Evolutionary conservation across 2,113 vertebrate genomes (phyloP).

Genomic region (Casuarius casuarius): DNA sequence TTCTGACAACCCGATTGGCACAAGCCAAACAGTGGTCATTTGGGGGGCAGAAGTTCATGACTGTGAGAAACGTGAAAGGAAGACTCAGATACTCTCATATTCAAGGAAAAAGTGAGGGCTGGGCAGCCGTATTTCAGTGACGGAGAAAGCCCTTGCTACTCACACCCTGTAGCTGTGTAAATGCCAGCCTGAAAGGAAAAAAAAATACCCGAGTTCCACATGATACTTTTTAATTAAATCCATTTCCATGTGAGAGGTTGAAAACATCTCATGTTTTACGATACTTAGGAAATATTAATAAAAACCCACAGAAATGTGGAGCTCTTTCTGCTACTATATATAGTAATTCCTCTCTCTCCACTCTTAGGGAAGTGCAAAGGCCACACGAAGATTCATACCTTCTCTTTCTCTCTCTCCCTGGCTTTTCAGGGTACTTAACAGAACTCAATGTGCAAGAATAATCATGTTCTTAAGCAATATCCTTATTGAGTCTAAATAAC

Average conservation of each 20-base stretch:
- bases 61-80: not conserved
- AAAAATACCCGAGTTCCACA: not conserved
- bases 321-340: not conserved
- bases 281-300: conserved; percentile 8
- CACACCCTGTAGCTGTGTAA: not conserved
- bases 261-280: not conserved
- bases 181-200: not conserved
- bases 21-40: not conserved
- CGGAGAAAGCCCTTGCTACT: not conserved
- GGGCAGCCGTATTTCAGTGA: not conserved
- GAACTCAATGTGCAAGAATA: not conserved
- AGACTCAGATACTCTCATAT: not conserved
- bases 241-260: not conserved
- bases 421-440: conserved; percentile 3
- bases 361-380: not conserved
- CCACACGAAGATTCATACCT: not conserved
- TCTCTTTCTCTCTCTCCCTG: not conserved
- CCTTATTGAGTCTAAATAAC: conserved; percentile 36
- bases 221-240: not conserved
- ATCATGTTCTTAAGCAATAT: conserved; percentile 18
- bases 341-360: not conserved
- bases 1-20: not conserved
- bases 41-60: not conserved
- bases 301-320: conserved; percentile 31
- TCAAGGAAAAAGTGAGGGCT: not conserved